Base-by-base conservation (phyloP, 2,888 invertebrate genomes). In the Helicoverpa assulta region DNA sequence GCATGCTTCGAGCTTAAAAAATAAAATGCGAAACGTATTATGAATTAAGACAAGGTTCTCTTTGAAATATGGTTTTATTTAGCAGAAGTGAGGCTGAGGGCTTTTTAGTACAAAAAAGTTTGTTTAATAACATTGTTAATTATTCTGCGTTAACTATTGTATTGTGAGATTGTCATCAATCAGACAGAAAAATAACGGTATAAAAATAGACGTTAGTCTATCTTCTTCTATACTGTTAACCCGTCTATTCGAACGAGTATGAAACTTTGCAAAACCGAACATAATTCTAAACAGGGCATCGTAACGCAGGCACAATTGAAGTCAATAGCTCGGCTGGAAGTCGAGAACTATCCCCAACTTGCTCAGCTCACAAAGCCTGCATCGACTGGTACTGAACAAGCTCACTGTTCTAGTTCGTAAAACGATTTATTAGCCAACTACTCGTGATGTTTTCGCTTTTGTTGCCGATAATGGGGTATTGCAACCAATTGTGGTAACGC, bases 351-450 rank as follows among this genome's bases (percentile, higher is more conserved):
- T 84, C 76, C 67, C 67, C 43, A 82, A 86, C 79, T 86, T 78
- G 61, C 53, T 29, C 58, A 53, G 67, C 67, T 73, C 64, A 67
- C 70, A 83, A 85, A 83, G 81, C 82, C 70, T 62, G 76, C 73
- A 80, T 87, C 85, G 77, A 83, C 84, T 83, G 40, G 40, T 40
- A 81, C 78, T 75, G 68, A 72, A 74, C 67, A 68, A 69, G 71
- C 68, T 66, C 73, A 40, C 71, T 64, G 76, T 63, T 72, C 75
- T 69, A 70, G 74, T 81, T 82, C 79, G 78, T 70, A 54, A 68
- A 83, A 78, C 86, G 80, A 87, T 87, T 87, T 86, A 86, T 87
- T 83, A 75, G 73, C 50, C 54, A 74, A 77, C 53, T 76, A 55
- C 70, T 56, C 47, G 51, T 60, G 55, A 62, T 73, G 67, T 63